Evolutionary conservation across 2,113 vertebrate genomes (phyloP).

Genomic region (Clupea harengus): DNA sequence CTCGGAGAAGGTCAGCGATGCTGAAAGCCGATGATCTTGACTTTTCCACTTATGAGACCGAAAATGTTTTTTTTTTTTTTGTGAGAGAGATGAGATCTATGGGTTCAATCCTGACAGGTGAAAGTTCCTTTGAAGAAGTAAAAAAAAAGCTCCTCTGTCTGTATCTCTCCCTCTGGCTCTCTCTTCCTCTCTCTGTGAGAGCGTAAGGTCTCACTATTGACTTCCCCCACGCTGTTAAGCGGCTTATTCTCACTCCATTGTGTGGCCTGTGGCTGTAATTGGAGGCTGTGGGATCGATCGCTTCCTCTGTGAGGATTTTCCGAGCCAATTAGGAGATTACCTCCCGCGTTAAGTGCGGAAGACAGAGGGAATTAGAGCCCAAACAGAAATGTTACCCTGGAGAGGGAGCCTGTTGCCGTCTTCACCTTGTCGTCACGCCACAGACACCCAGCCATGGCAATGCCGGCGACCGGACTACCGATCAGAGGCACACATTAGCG

Average conservation of each 20-base stretch:
- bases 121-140: background rate
- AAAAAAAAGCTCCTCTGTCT: background rate
- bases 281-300: slow-evolving; percentile 64
- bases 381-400: slow-evolving; percentile 40
- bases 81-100: background rate
- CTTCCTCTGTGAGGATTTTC: slow-evolving; percentile 69
- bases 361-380: slow-evolving; percentile 58
- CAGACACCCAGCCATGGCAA: background rate
- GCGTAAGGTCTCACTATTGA: slow-evolving; percentile 46
- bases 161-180: background rate
- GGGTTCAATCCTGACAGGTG: background rate
- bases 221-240: slow-evolving; percentile 44
- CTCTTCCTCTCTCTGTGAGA: background rate
- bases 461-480: background rate
- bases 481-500: slow-evolving; percentile 16
- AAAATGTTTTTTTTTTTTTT: background rate
- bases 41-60: background rate
- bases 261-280: slow-evolving; percentile 50
- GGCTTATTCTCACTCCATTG: slow-evolving; percentile 58
- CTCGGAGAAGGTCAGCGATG: background rate
- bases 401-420: background rate
- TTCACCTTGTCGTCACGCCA: background rate
- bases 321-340: slow-evolving; percentile 71
- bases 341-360: slow-evolving; percentile 58
- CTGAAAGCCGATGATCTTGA: background rate